phyloP scores from a whole-genome alignment of 1,140 invertebrate genomes.

The Platyscapa corneri region DNA sequence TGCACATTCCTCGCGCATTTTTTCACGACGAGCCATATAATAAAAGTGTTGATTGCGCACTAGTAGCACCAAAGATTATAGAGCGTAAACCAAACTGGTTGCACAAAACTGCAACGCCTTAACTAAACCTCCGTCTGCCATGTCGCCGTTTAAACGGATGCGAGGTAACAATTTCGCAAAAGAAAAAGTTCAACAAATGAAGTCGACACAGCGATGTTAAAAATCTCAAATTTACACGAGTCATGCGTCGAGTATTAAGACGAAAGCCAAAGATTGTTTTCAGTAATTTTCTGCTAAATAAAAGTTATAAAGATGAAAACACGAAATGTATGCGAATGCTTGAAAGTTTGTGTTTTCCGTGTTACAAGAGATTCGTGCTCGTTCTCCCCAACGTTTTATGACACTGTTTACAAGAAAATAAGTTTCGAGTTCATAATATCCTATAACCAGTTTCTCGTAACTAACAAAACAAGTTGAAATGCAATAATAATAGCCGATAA shows the following conservation, averaged over 20 bases:
- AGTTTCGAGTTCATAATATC: background rate
- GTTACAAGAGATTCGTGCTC: background rate
- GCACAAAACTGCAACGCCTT: background rate
- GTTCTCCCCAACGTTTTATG: background rate
- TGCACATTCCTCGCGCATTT: background rate
- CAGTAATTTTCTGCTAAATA: background rate
- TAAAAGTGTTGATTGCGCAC: conserved; percentile 13
- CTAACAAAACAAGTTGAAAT: background rate
- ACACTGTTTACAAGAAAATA: background rate
- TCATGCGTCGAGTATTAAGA: too few relatives aligned
- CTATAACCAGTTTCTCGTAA: background rate
- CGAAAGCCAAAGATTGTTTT: too few relatives aligned
- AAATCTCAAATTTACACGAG: too few relatives aligned
- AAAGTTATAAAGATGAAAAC: background rate
- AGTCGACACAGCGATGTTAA: background rate
- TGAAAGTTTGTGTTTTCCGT: background rate
- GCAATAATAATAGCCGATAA: background rate
- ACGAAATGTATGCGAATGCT: background rate
- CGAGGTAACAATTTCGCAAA: background rate
- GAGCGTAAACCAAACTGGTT: background rate
- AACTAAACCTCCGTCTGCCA: background rate
- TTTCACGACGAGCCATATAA: background rate
- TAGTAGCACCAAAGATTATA: background rate
- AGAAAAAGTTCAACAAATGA: background rate
- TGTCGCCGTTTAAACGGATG: background rate